Evolutionary conservation across 1,140 invertebrate genomes (phyloP).

Genomic region (Popillia japonica): DNA sequence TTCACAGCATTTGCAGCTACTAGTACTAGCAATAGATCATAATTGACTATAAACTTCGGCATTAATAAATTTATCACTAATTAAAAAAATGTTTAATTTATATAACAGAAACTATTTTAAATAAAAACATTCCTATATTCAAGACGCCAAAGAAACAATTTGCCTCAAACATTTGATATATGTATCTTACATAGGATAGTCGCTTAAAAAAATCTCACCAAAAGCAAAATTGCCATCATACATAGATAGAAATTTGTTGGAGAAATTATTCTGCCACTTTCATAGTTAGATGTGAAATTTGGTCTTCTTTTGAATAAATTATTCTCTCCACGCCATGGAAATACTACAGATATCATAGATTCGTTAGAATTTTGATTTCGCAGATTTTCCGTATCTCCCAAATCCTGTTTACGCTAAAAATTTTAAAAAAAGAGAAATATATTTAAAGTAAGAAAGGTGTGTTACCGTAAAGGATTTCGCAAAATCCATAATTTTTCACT

Average conservation of each 20-base stretch:
- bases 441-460: not conserved
- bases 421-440: not conserved
- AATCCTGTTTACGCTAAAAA: not conserved
- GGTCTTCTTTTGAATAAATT: conserved; percentile 9
- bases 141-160: too few relatives aligned
- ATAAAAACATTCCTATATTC: too few relatives aligned
- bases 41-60: not conserved
- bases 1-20: too few relatives aligned
- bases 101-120: not conserved
- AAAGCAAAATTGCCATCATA: conserved; percentile 37
- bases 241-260: conserved; percentile 26
- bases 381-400: not conserved
- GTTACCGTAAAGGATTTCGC: not conserved
- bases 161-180: too few relatives aligned
- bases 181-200: too few relatives aligned
- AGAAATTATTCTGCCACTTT: conserved; percentile 14
- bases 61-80: too few relatives aligned
- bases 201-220: conserved; percentile 4
- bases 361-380: conserved; percentile 24
- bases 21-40: not conserved
- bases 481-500: conserved; percentile 9
- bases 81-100: too few relatives aligned
- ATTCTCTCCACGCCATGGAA: conserved; percentile 26
- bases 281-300: not conserved
- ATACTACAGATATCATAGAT: conserved; percentile 28